These are phyloP conservation scores for Nezara viridula DNA, from an alignment of 2,888 invertebrate genomes.

Conservation along the genomic window DNA sequence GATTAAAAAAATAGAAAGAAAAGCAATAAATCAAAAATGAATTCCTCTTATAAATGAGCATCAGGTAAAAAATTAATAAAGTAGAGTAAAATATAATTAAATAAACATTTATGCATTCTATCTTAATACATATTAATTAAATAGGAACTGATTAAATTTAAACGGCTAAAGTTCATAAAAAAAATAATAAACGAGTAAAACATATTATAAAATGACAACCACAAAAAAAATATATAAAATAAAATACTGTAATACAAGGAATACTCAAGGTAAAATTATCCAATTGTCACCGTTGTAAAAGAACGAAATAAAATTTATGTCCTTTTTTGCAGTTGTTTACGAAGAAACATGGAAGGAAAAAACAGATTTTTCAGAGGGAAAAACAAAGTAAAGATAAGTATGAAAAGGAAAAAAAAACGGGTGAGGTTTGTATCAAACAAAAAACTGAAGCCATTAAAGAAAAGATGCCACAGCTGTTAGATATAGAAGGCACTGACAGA, in stretches of 20 bases:
- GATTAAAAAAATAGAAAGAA: too few species aligned
- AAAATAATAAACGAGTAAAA: too few species aligned
- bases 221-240: background rate
- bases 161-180: too few species aligned
- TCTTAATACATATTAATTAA: too few species aligned
- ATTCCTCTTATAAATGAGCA: too few species aligned
- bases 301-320: background rate
- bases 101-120: too few species aligned
- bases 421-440: background rate
- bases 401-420: background rate
- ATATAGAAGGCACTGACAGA: background rate
- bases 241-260: background rate
- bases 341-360: background rate
- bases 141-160: too few species aligned
- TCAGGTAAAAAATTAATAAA: too few species aligned
- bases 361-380: background rate
- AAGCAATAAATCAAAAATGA: too few species aligned
- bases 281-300: background rate
- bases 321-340: constrained; percentile 8
- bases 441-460: constrained; percentile 22
- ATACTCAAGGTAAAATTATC: background rate
- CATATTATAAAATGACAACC: too few species aligned
- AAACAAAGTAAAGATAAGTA: background rate
- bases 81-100: too few species aligned
- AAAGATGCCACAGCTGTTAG: background rate